Evolutionary conservation across 2,797 vertebrate genomes (phyloP).

Genomic region (Antennarius maculatus): DNA sequence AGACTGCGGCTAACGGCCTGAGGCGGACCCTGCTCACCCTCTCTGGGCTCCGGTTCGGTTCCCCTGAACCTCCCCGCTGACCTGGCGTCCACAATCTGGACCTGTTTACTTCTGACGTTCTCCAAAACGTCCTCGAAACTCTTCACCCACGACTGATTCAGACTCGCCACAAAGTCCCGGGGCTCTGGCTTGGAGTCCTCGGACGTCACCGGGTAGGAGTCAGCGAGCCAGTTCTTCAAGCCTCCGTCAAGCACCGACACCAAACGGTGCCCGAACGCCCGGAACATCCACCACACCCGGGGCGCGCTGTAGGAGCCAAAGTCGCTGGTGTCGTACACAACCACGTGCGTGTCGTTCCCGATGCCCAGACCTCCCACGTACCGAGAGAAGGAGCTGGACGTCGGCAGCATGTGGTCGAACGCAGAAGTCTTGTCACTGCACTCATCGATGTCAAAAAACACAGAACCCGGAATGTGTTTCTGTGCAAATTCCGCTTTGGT

Average conservation of each 20-base stretch:
- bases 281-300: slow-evolving; percentile 98
- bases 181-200: slow-evolving; percentile 73
- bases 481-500: slow-evolving; percentile 86
- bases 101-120: slow-evolving; percentile 81
- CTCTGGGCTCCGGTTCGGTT: slow-evolving; percentile 88
- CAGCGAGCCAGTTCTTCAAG: slow-evolving; percentile 87
- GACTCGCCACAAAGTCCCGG: slow-evolving; percentile 75
- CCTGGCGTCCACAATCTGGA: slow-evolving; percentile 91
- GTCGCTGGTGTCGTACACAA: slow-evolving; percentile 92
- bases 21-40: slow-evolving; percentile 75
- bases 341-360: slow-evolving; percentile 88
- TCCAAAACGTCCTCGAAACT: slow-evolving; percentile 89
- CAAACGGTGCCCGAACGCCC: slow-evolving; percentile 87
- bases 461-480: slow-evolving; percentile 88
- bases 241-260: slow-evolving; percentile 94
- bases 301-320: slow-evolving; percentile 89
- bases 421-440: slow-evolving; percentile 83
- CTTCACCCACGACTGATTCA: slow-evolving; percentile 84
- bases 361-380: slow-evolving; percentile 89
- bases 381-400: slow-evolving; percentile 78
- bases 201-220: slow-evolving; percentile 81
- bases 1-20: too few relatives aligned
- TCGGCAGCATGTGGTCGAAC: slow-evolving; percentile 90
- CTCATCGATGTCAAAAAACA: slow-evolving; percentile 91
- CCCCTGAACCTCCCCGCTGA: slow-evolving; percentile 87